These are phyloP conservation scores for Pseudomugil tenellus DNA, from an alignment of 2,797 vertebrate genomes.

Conservation along the genomic window DNA sequence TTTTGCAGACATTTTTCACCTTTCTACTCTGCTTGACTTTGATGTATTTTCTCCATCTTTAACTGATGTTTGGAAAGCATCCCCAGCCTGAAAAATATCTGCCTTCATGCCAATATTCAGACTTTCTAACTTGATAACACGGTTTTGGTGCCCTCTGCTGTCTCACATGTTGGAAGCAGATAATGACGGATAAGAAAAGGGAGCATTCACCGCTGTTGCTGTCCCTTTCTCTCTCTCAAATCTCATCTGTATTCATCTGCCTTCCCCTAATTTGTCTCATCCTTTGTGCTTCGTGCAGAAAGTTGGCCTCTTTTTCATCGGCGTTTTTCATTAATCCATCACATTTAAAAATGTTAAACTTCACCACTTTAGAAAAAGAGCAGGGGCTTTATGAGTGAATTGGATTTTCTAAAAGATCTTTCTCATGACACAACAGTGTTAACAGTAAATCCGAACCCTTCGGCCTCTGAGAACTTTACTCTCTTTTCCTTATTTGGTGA, in stretches of 20 bases:
- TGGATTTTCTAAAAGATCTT: background rate
- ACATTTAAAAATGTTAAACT: conserved; percentile 63
- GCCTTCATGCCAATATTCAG: conserved; percentile 52
- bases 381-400: background rate
- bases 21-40: background rate
- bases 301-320: conserved; percentile 43
- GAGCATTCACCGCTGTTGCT: conserved; percentile 26
- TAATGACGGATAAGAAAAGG: conserved; percentile 45
- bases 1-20: background rate
- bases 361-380: conserved; percentile 68
- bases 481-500: conserved; percentile 68
- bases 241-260: conserved; percentile 46
- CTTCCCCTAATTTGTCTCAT: conserved; percentile 33
- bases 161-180: conserved; percentile 35
- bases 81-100: conserved; percentile 40
- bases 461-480: conserved; percentile 2
- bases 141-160: conserved; percentile 73
- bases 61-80: conserved; percentile 18
- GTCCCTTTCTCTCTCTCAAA: conserved; percentile 47
- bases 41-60: conserved; percentile 1
- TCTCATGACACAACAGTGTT: background rate
- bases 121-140: conserved; percentile 40
- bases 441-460: conserved; percentile 13
- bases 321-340: conserved; percentile 58
- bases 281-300: conserved; percentile 56